Evolutionary conservation across 2,888 invertebrate genomes (phyloP).

Genomic region (Hirtodrosophila duncani): DNA sequence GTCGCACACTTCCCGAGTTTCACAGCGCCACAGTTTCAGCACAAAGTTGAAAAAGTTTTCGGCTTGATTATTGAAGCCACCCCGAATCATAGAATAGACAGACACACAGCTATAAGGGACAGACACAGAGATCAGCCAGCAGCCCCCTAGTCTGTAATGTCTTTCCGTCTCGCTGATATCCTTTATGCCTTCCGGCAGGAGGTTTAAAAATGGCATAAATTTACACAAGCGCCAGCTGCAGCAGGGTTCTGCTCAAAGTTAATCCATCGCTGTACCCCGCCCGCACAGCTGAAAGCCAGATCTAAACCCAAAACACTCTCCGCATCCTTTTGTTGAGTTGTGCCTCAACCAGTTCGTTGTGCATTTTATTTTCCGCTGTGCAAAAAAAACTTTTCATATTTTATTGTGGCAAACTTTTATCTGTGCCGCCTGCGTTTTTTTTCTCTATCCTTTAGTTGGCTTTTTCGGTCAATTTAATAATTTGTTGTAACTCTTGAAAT

Average conservation of each 20-base stretch:
- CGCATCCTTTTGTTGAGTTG: constrained; percentile 7
- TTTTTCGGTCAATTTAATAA: constrained; percentile 55
- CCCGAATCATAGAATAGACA: constrained; percentile 4
- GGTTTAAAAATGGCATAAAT: constrained; percentile 46
- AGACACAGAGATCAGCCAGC: constrained; percentile 44
- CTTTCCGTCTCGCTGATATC: constrained; percentile 42
- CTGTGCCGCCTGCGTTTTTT: constrained; percentile 13
- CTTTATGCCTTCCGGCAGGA: constrained; percentile 48
- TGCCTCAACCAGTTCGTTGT: constrained; percentile 38
- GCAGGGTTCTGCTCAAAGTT: constrained; percentile 46
- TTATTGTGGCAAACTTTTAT: constrained; percentile 43
- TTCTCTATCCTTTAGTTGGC: constrained; percentile 8
- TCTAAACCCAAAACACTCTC: constrained; percentile 43
- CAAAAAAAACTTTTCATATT: constrained; percentile 58
- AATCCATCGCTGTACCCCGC: constrained; percentile 32
- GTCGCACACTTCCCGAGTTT: constrained; percentile 1
- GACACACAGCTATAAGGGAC: background rate
- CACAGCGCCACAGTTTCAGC: constrained; percentile 7
- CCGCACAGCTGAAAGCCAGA: constrained; percentile 40
- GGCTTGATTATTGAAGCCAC: constrained; percentile 30
- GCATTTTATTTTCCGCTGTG: constrained; percentile 44
- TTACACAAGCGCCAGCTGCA: constrained; percentile 39
- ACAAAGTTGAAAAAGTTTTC: constrained; percentile 34
- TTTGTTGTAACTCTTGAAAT: constrained; percentile 36
- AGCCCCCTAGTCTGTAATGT: constrained; percentile 20